Evolutionary conservation across 2,888 invertebrate species (phyloP).

Genomic region (Ectemnius continuus): DNA sequence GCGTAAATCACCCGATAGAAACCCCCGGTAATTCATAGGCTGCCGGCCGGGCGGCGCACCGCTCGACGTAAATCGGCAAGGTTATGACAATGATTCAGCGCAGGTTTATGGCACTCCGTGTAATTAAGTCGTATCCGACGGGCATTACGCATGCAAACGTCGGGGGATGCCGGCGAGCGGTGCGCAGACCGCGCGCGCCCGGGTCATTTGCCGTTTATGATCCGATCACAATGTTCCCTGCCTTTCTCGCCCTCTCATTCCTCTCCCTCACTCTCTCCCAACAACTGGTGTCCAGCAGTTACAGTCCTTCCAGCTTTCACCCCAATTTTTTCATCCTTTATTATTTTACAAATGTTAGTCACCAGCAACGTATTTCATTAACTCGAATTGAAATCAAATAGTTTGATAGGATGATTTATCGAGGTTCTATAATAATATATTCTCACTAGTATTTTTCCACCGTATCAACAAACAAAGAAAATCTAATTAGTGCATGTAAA

Average conservation of each 20-base stretch:
- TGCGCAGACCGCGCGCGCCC: conserved; percentile 14
- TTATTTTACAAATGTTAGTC: too few species aligned
- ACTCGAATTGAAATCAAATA: too few species aligned
- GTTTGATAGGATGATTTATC: too few species aligned
- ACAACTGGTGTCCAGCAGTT: too few species aligned
- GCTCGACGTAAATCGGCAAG: conserved; percentile 66
- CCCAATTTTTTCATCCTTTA: too few species aligned
- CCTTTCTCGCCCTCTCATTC: conserved; percentile 8
- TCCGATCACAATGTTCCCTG: conserved; percentile 25
- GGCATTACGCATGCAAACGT: conserved; percentile 55
- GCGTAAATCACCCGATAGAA: conserved; percentile 67
- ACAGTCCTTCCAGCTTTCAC: too few species aligned
- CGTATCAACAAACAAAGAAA: too few species aligned
- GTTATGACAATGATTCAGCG: conserved; percentile 69
- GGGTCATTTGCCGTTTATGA: conserved; percentile 26
- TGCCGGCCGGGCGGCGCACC: conserved; percentile 29
- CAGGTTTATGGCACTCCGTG: conserved; percentile 64
- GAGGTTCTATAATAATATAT: too few species aligned
- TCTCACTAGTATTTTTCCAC: too few species aligned
- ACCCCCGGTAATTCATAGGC: conserved; percentile 68
- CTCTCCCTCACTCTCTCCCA: not conserved
- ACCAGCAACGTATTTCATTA: too few species aligned
- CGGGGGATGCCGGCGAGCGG: conserved; percentile 4
- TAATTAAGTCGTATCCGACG: conserved; percentile 66
- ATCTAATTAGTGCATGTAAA: too few species aligned